Evolutionary conservation across 2,113 vertebrate species (phyloP), one percentile per base, ranked within the genome.

Genomic region (Tachysurus fulvidraco): DNA sequence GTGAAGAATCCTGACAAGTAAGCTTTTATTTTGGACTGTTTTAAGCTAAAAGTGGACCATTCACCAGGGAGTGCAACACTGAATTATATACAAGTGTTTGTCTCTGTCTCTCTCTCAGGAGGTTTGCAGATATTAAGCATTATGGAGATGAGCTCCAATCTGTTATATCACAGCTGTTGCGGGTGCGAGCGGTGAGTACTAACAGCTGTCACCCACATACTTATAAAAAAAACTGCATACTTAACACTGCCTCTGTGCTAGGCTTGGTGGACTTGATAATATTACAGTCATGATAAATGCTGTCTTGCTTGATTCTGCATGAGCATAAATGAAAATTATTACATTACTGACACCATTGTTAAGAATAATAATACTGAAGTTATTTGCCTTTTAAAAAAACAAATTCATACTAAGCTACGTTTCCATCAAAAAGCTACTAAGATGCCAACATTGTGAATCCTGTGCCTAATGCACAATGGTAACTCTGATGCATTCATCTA

Each of bases 1-100:
- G 98, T 99, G 92, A 98, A 97, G 93, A 98, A 97, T 91, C 97
- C 98, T 91, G 97, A 98, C 92, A 98, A 96, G 98, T 99, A 96
- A 96, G 97, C 2, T 36, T 36, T 36, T 36, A 36, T 36, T 36
- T 36, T 36, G 36, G 36, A 36, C 36, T 23, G 28, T 19, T 28
- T 23, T 14, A 21, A 83, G 12, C 19, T 60, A 80, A 79, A 79
- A 79, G 52, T 6, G 4, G 17, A 16, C 6, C 76, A 30, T 55
- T 80, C 13, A 81, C 1, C 17, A 41, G 59, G 30, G 30, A 41
- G 30, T 60, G 30, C 14, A 28, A 59, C 12, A 59, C 59, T 28
- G 17, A 50, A 23, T 50, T 74, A 50, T 74, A 74, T 50, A 41
- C 5, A 69, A 17, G n/a, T 74, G 21, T 54, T 52, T 57, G 4